Evolutionary conservation across 1,140 invertebrate genomes (phyloP).

Genomic region (Heliothis virescens): DNA sequence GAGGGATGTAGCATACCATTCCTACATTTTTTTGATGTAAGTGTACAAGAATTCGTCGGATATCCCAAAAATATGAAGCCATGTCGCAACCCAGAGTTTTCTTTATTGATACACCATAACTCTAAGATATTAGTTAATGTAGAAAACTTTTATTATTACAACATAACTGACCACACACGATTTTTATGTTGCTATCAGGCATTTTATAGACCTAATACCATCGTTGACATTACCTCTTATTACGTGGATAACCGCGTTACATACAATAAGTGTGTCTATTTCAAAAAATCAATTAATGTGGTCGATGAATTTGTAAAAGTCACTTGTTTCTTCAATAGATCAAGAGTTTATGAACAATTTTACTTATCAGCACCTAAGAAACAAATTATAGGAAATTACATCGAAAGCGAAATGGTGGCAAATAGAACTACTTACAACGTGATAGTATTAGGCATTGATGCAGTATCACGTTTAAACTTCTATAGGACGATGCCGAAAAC

Average conservation of each 20-base stretch:
- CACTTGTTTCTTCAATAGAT: constrained; percentile 85
- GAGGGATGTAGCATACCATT: constrained; percentile 91
- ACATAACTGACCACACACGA: no score
- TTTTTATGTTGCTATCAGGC: constrained; percentile 88
- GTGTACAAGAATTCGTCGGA: constrained; percentile 62
- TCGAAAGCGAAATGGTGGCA: constrained; percentile 38
- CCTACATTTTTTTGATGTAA: constrained; percentile 89
- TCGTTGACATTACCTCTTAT: constrained; percentile 70
- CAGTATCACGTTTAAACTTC: constrained; percentile 94
- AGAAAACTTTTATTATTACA: no score
- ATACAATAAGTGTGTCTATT: constrained; percentile 79
- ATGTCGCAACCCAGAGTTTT: background rate
- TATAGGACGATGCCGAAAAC: constrained; percentile 93
- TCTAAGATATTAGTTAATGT: no score
- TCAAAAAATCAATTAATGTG: constrained; percentile 78
- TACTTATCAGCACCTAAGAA: constrained; percentile 88
- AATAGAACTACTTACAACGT: constrained; percentile 86
- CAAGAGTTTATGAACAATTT: constrained; percentile 89
- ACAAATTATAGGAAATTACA: constrained; percentile 27
- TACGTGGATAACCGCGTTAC: constrained; percentile 79
- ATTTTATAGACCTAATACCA: constrained; percentile 86
- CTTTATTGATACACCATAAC: no score
- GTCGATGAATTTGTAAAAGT: constrained; percentile 89
- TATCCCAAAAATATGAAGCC: constrained; percentile 51
- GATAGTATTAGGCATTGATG: constrained; percentile 94